Base-by-base conservation (phyloP, 2,113 vertebrate species). In the Heterochromis multidens region DNA sequence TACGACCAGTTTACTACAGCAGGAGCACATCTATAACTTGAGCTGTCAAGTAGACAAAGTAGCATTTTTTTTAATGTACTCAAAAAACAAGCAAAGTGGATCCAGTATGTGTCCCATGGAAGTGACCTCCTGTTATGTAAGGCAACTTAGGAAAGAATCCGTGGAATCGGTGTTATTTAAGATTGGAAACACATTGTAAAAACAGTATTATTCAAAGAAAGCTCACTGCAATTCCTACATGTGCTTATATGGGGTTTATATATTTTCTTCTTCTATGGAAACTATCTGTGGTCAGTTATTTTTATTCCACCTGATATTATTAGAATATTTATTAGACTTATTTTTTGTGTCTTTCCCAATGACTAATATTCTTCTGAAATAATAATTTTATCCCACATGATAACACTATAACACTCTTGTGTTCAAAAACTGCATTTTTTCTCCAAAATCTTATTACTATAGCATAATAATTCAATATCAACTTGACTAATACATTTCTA, bases 21-120 rank as follows among this genome's bases (percentile, higher is more conserved):
- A 81, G 61, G 82, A 83, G 79, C 78, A 84, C 87, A 92, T 91
- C 89, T 87, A 91, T 90, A 91, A 93, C 79, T 35, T 6, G 46
- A 84, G 79, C 87, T 88, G 88, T 90, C 91, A 91, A 12, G 49
- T 57, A 78, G 80, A 83, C 81, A 83, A 74, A 88, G 87, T 85
- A 82, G 40, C 80, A 61, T 35, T 37, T 65, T 2, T 14, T 19
- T 3, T 2, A 27, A 52, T 59, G 33, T 52, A 13, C 56, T 43
- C 52, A 85, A 33, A 83, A 83, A 76, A 61, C n/a, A 27, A 76
- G 23, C 49, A 43, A 43, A 83, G 37, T 37, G 27, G 79, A 76
- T 54, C 46, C 77, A 76, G 35, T 13, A 60, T 54, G 40, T 17
- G 72, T 29, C 43, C 57, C 35, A 74, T 59, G 31, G 23, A 62